Conservation (phyloP, 2,888 invertebrate species). For the Eulithis testata region DNA sequence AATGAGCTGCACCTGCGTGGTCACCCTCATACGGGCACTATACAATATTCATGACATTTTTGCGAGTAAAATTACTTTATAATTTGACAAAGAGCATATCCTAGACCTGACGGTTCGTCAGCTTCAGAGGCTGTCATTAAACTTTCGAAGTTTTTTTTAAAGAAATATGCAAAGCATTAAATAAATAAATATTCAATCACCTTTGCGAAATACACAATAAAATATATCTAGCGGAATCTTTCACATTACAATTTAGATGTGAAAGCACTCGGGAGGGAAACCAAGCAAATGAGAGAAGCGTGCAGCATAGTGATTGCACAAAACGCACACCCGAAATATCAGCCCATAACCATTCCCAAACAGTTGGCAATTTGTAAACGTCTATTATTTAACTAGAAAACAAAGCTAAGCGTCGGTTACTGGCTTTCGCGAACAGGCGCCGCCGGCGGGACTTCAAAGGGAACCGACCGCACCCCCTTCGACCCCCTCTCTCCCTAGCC, state of each 20-base stretch:
- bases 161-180: no score
- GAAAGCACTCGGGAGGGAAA: no score
- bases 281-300: neutral
- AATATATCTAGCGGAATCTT: no score
- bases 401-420: constrained; percentile 81
- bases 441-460: constrained; percentile 80
- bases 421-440: constrained; percentile 79
- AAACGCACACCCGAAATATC: constrained; percentile 30
- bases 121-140: neutral
- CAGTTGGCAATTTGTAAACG: constrained; percentile 66
- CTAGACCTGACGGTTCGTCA: constrained; percentile 8
- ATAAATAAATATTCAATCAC: no score
- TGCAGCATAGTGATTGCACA: constrained; percentile 5
- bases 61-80: constrained; percentile 53
- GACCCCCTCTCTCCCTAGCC: constrained; percentile 43
- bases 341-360: constrained; percentile 51
- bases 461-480: constrained; percentile 61
- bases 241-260: no score
- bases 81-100: constrained; percentile 38
- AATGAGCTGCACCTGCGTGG: constrained; percentile 38
- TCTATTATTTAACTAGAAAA: constrained; percentile 79
- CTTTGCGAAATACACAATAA: no score
- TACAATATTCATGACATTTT: constrained; percentile 50
- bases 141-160: no score
- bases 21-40: constrained; percentile 45